phyloP scores from a whole-genome alignment of 1,140 invertebrate genomes.

The Phenacoccus solenopsis region DNA sequence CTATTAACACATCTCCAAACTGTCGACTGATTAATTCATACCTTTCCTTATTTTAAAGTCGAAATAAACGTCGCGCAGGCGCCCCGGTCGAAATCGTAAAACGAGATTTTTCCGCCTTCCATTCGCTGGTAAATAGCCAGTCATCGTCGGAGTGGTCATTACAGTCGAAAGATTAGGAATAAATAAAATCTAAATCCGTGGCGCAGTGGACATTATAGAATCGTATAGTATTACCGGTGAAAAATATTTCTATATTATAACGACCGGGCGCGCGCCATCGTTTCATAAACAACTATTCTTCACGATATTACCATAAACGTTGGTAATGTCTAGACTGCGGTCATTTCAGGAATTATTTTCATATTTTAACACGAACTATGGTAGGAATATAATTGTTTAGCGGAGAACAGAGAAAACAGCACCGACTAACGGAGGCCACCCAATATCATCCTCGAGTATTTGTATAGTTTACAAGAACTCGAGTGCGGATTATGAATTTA shows the following conservation, averaged over 20 bases:
- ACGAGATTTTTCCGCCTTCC: neutral
- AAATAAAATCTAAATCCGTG: neutral
- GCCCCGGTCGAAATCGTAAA: too few species aligned
- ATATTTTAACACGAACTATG: slow-evolving; percentile 5
- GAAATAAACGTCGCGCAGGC: too few species aligned
- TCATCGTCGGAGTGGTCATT: neutral
- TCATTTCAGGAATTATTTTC: slow-evolving; percentile 7
- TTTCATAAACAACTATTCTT: neutral
- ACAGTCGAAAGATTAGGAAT: neutral
- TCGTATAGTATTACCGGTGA: neutral
- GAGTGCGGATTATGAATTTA: too few species aligned
- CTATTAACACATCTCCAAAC: too few species aligned
- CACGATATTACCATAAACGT: slow-evolving; percentile 1
- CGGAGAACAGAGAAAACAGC: too few species aligned
- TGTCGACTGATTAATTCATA: too few species aligned
- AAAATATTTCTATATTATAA: neutral
- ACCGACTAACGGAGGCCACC: too few species aligned
- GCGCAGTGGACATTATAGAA: neutral
- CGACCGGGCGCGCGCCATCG: neutral
- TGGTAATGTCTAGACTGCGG: slow-evolving; percentile 11
- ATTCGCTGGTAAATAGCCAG: neutral
- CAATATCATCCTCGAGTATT: too few species aligned
- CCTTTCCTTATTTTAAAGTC: too few species aligned
- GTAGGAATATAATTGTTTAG: too few species aligned
- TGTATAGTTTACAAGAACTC: too few species aligned